phyloP scores from a whole-genome alignment of 2,888 invertebrate genomes.

The Norana najaformis region DNA sequence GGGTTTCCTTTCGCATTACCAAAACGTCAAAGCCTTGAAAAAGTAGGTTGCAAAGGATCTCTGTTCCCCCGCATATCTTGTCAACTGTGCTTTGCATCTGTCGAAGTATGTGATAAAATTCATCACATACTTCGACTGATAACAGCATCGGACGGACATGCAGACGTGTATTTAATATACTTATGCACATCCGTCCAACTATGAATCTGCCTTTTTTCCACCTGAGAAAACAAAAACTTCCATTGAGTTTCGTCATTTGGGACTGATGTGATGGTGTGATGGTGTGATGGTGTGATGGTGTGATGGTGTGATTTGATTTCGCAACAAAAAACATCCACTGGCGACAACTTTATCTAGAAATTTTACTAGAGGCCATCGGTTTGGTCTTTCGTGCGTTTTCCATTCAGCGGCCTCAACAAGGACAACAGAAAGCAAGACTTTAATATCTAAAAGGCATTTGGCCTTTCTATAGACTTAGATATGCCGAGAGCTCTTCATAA shows the following conservation, averaged over 20 bases:
- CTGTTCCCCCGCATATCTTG: too few relatives aligned
- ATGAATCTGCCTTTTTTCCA: background rate
- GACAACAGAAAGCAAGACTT: background rate
- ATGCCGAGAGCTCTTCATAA: background rate
- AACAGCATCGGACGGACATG: too few relatives aligned
- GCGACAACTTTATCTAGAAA: background rate
- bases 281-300: too few relatives aligned
- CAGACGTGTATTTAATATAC: too few relatives aligned
- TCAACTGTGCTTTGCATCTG: too few relatives aligned
- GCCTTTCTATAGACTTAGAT: background rate
- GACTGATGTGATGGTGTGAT: too few relatives aligned
- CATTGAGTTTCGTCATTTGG: constrained; percentile 10
- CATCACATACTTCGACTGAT: too few relatives aligned
- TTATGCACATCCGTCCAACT: constrained; percentile 23
- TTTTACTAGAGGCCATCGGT: background rate
- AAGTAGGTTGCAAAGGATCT: background rate
- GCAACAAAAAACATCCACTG: constrained; percentile 22
- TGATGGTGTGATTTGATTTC: background rate
- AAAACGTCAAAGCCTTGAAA: constrained; percentile 13
- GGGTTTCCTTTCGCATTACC: background rate
- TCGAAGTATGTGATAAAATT: background rate
- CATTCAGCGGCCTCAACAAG: constrained; percentile 27
- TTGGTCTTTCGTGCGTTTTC: background rate
- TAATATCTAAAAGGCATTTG: background rate
- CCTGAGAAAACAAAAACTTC: constrained; percentile 28